A percentile compares a stretch with the other conserved stretches of the same genome.
phyloP scores from a whole-genome alignment of 2,113 vertebrate genomes.

The Passerina amoena region DNA sequence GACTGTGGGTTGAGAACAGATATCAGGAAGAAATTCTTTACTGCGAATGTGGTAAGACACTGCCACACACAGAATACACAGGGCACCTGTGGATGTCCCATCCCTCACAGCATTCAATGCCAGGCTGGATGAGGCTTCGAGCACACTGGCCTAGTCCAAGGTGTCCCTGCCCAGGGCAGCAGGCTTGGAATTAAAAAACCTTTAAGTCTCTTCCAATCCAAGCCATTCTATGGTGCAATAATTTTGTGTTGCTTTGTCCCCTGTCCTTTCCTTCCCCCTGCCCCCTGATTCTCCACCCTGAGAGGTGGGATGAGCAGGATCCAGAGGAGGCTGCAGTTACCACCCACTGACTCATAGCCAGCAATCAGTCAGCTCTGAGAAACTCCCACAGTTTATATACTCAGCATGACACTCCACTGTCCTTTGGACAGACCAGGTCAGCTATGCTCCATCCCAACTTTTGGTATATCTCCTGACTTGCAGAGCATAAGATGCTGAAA shows the following conservation, averaged over 20 bases:
- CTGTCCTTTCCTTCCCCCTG: neutral
- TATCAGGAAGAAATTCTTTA: neutral
- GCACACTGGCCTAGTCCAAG: neutral
- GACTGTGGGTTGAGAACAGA: neutral
- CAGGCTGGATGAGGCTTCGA: neutral
- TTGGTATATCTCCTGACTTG: neutral
- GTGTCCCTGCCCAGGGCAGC: neutral
- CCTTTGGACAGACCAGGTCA: neutral
- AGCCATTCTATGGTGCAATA: neutral
- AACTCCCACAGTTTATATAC: neutral
- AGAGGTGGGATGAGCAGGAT: neutral
- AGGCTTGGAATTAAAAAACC: neutral
- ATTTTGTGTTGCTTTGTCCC: neutral
- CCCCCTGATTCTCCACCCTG: too few species aligned
- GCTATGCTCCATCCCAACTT: neutral
- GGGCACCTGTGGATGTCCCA: neutral
- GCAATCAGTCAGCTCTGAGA: neutral
- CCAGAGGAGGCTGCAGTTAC: neutral
- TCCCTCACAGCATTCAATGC: accelerated
- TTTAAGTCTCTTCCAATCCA: neutral
- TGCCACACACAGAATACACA: neutral
- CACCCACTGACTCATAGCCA: neutral
- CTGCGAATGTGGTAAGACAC: neutral
- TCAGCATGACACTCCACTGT: neutral
- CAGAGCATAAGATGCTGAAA: neutral